Percentiles rank a stretch among this genome's conserved stretches.
Conservation (phyloP, 2,888 invertebrate species). For the Leptopilina myrica region DNA sequence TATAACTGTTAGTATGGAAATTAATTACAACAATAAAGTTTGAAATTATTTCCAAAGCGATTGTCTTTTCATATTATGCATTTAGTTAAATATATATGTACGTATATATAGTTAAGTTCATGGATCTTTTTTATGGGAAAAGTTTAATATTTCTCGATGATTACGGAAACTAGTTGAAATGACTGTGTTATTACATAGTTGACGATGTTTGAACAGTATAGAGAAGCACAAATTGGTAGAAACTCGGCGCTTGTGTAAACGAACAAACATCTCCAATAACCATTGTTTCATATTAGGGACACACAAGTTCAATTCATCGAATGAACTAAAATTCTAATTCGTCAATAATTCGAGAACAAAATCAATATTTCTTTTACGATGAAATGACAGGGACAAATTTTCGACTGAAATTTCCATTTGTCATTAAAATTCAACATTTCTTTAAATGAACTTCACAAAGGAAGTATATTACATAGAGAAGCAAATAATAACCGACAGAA, state of each 20-base stretch:
- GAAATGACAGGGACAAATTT: neutral
- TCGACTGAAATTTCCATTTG: neutral
- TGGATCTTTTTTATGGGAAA: neutral
- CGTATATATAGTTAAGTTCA: too few relatives aligned
- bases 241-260: neutral
- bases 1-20: neutral
- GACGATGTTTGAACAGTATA: neutral
- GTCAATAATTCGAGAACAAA: neutral
- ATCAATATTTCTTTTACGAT: neutral
- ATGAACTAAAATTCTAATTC: slow-evolving; percentile 9
- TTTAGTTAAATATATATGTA: neutral
- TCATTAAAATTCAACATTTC: too few relatives aligned
- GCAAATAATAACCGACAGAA: too few relatives aligned
- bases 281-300: slow-evolving; percentile 29
- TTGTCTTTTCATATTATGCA: neutral
- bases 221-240: slow-evolving; percentile 14
- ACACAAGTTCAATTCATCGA: slow-evolving; percentile 7
- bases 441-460: too few relatives aligned
- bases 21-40: neutral
- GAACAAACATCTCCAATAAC: slow-evolving; percentile 13
- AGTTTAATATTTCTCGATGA: neutral
- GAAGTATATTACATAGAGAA: too few relatives aligned
- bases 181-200: neutral
- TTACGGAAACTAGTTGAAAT: slow-evolving; percentile 14
- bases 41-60: neutral